phyloP scores from a whole-genome alignment of 2,797 vertebrate genomes.

The Catostomus latipinnis region DNA sequence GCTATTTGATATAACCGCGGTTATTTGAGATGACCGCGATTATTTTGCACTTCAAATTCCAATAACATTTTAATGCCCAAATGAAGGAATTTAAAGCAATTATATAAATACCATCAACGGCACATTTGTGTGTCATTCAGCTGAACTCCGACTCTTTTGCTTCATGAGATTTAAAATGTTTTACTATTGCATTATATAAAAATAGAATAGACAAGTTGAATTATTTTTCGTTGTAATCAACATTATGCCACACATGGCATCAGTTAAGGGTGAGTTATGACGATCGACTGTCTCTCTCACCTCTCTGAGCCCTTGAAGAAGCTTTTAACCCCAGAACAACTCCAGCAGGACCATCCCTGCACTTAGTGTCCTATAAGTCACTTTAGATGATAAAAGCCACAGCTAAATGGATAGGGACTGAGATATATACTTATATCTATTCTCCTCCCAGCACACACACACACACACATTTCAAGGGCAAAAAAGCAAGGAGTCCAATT shows the following conservation, averaged over 20 bases:
- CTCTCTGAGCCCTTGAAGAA: not conserved
- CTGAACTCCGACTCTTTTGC: too few species aligned
- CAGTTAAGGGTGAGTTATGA: not conserved
- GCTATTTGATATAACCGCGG: too few species aligned
- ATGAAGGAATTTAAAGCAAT: too few species aligned
- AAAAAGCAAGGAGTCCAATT: not conserved
- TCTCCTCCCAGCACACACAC: not conserved
- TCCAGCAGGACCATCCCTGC: not conserved
- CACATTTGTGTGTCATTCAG: too few species aligned
- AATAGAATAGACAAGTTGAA: too few species aligned
- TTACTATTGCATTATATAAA: too few species aligned
- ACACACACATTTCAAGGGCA: not conserved
- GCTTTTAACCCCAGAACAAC: not conserved
- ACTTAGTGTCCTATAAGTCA: not conserved
- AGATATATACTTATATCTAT: not conserved
- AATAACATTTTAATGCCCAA: too few species aligned
- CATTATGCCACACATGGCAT: not conserved
- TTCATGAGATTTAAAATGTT: too few species aligned
- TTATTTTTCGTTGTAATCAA: too few species aligned
- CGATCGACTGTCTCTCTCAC: not conserved
- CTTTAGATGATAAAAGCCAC: not conserved
- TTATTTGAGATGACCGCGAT: too few species aligned
- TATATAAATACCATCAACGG: too few species aligned
- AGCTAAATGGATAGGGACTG: conserved; percentile 10
- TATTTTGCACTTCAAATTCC: too few species aligned